Evolutionary conservation across 2,888 invertebrate species (phyloP).

Genomic region (Pemphredon lugubris): DNA sequence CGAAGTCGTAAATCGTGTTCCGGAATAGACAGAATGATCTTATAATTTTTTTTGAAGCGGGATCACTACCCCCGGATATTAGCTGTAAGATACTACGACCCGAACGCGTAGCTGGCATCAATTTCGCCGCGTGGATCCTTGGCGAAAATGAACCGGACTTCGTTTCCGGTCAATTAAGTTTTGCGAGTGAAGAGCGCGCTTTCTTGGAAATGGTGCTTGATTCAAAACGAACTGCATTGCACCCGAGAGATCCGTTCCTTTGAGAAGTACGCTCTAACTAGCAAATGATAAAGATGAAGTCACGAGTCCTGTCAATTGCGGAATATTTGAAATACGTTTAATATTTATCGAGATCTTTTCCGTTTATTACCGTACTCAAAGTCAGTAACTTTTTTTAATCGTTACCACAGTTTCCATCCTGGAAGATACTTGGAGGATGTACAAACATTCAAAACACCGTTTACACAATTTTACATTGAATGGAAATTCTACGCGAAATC

Average conservation of each 20-base stretch:
- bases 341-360: too few relatives aligned
- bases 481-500: too few relatives aligned
- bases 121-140: not conserved
- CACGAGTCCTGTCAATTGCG: not conserved
- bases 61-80: not conserved
- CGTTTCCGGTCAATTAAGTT: constrained; percentile 7
- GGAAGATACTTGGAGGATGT: not conserved
- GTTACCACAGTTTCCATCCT: not conserved
- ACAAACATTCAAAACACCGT: too few relatives aligned
- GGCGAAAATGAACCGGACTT: constrained; percentile 8
- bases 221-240: constrained; percentile 10
- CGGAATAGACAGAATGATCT: not conserved
- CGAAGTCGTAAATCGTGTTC: constrained; percentile 2
- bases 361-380: too few relatives aligned
- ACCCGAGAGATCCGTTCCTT: not conserved
- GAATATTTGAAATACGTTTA: not conserved
- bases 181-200: constrained; percentile 1
- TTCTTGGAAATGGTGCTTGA: not conserved
- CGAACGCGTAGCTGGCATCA: constrained; percentile 17
- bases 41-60: not conserved
- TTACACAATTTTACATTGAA: not conserved
- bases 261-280: not conserved
- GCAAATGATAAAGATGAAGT: not conserved
- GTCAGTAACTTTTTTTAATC: too few relatives aligned
- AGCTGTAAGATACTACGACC: not conserved